phyloP scores from a whole-genome alignment of 2,113 vertebrate genomes.

The Neolamprologus falcicula region DNA sequence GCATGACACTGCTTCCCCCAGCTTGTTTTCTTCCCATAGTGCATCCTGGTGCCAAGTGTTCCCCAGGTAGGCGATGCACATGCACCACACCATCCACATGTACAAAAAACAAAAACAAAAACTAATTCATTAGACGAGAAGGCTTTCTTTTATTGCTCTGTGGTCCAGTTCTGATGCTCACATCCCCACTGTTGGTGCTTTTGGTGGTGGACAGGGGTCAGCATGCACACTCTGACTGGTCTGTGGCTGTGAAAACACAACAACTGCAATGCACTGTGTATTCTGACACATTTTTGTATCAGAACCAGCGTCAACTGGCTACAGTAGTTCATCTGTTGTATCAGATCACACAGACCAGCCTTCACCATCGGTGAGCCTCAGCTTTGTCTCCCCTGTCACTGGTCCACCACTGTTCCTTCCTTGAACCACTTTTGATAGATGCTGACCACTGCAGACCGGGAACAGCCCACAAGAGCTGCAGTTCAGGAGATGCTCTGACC shows the following conservation, averaged over 20 bases:
- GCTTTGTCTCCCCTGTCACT: neutral
- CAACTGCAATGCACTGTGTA: neutral
- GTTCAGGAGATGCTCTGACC: neutral
- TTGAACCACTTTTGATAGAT: neutral
- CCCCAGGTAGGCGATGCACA: neutral
- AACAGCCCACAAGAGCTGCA: neutral
- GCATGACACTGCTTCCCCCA: neutral
- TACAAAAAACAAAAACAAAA: neutral
- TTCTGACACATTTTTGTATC: neutral
- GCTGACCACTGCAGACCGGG: neutral
- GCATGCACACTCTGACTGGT: neutral
- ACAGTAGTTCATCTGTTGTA: neutral
- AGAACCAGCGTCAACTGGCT: accelerated
- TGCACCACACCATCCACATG: neutral
- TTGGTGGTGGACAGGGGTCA: neutral
- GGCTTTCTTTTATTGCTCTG: neutral
- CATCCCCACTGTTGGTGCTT: neutral
- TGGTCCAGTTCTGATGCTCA: neutral
- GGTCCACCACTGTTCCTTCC: neutral
- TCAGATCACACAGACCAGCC: neutral
- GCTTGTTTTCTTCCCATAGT: neutral
- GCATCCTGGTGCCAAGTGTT: neutral
- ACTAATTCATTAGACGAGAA: neutral
- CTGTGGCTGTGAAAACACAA: neutral
- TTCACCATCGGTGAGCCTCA: neutral